These are phyloP conservation scores for Diabrotica undecimpunctata DNA, from an alignment of 1,140 invertebrate species.

Conservation along the genomic window DNA sequence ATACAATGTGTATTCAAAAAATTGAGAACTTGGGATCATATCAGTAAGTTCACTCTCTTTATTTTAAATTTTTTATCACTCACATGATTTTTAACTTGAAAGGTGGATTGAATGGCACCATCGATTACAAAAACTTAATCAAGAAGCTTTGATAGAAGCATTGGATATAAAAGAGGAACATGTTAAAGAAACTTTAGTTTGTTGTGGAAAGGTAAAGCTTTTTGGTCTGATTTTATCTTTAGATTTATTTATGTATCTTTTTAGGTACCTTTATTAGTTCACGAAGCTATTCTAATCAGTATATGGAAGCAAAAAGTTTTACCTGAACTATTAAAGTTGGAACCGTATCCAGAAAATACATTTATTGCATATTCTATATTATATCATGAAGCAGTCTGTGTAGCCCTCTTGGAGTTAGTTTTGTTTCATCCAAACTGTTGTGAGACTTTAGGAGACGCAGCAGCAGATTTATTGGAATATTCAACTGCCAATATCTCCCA, in stretches of 20 bases:
- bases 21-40: constrained; percentile 52
- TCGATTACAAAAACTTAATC: constrained; percentile 70
- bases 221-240: background rate
- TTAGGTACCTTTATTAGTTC: constrained; percentile 51
- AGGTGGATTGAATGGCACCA: constrained; percentile 77
- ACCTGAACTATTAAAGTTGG: constrained; percentile 63
- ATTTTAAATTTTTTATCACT: background rate
- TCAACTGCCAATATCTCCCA: constrained; percentile 47
- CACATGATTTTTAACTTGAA: constrained; percentile 13
- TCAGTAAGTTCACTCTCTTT: constrained; percentile 42
- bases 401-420: constrained; percentile 70
- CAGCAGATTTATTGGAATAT: constrained; percentile 75
- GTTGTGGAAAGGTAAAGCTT: constrained; percentile 58
- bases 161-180: constrained; percentile 63
- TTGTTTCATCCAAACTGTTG: constrained; percentile 70
- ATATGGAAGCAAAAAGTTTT: constrained; percentile 75
- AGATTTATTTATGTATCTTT: background rate
- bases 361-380: constrained; percentile 66
- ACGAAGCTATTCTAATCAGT: constrained; percentile 72
- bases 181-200: constrained; percentile 67
- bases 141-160: constrained; percentile 73
- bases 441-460: constrained; percentile 62
- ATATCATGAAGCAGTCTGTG: constrained; percentile 49
- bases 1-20: constrained; percentile 48
- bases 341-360: constrained; percentile 60